Evolutionary conservation across 2,797 vertebrate species (phyloP), one percentile per base, ranked within the genome.

Genomic region (Arremon aurantiirostris): DNA sequence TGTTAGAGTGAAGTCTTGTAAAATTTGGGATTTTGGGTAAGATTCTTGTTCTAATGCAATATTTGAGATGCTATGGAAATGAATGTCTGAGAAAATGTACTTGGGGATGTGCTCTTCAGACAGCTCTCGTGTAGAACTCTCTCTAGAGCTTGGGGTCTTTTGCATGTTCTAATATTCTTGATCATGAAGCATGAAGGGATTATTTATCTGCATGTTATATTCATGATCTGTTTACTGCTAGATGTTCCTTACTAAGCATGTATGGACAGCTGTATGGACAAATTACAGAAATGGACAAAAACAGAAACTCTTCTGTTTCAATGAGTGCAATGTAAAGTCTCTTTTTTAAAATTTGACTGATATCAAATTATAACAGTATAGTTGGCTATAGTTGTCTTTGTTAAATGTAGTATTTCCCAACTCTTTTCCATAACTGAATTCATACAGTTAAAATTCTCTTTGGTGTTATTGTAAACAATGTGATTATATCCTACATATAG

Each of bases 401-500:
- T 63, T 80, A 81, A 89, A 80, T 53, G 32, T 73, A 57, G 22
- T 68, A 65, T 73, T 77, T 47, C 22, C 59, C 6, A n/a, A 3
- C 49, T 42, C 70, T 42, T 41, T 77, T 93, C 19, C 19, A 60
- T 73, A 84, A n/a, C 47, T 64, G 8, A 42, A 11, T 87, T 86
- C 5, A 37, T 79, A 14, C 23, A 28, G 30, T 49, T 88, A 52
- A 81, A 89, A 72, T 76, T 56, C 20, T 64, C 55, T 70, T 70
- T 81, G 34, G 16, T 86, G 56, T 77, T 75, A 61, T 56, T 83
- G 57, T 92, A 84, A 95, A 81, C 66, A 79, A 82, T 72, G 32
- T 89, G 30, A 11, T 92, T 97, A 47, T 94, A 14, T 93, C 83
- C 85, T 52, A 42, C 50, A 7, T 92, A 24, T 97, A 99, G 99